Conservation (phyloP, 1,140 invertebrate species). For the Bombus pyrosoma region DNA sequence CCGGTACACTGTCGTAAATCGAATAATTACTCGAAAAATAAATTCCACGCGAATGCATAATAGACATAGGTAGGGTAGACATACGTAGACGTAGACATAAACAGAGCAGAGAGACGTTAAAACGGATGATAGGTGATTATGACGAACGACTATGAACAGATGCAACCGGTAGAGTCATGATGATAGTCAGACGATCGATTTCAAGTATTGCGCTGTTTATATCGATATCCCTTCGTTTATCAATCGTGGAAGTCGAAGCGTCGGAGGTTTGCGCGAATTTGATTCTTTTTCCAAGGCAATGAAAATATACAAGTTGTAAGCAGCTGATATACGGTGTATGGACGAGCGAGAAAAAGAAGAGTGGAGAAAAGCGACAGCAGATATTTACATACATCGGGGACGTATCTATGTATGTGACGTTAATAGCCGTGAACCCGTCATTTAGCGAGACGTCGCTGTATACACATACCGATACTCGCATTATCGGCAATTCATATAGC, state of each 20-base stretch:
- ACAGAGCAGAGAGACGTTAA: not conserved
- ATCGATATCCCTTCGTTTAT: not conserved
- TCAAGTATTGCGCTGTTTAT: not conserved
- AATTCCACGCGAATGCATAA: not conserved
- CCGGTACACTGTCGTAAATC: slow-evolving; percentile 33
- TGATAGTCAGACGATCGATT: not conserved
- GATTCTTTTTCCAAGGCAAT: slow-evolving; percentile 2
- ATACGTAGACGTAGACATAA: too few species aligned
- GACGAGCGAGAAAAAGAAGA: not conserved
- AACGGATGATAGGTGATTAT: not conserved
- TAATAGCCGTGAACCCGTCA: slow-evolving; percentile 47
- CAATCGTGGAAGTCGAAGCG: slow-evolving; percentile 7
- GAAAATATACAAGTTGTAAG: slow-evolving; percentile 19
- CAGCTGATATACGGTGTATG: not conserved
- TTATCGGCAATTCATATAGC: slow-evolving; percentile 29
- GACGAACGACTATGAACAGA: not conserved
- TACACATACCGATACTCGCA: not conserved
- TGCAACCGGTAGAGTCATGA: too few species aligned
- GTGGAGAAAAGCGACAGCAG: not conserved
- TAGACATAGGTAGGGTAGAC: too few species aligned
- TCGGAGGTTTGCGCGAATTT: not conserved
- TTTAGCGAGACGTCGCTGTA: slow-evolving; percentile 27
- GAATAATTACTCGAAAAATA: slow-evolving; percentile 56
- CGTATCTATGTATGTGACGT: slow-evolving; percentile 12
- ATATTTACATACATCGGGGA: slow-evolving; percentile 9